phyloP scores from a whole-genome alignment of 2,888 invertebrate genomes.

The Syrphus vitripennis region DNA sequence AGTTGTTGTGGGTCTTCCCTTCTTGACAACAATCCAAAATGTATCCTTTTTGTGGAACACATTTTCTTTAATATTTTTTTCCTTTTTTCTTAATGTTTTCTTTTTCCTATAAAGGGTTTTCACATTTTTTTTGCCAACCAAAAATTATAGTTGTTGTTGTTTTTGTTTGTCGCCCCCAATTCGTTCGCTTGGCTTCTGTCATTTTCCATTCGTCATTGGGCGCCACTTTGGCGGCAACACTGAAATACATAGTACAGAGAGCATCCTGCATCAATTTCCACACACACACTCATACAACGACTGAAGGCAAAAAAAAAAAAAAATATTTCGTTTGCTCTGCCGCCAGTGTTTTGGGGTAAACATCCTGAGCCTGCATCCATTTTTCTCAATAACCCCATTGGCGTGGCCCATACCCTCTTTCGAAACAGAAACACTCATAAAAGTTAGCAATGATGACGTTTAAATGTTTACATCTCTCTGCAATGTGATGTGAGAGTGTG shows the following conservation, averaged over 20 bases:
- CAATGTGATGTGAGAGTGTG: background rate
- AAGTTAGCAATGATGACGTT: slow-evolving; percentile 60
- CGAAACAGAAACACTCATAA: slow-evolving; percentile 36
- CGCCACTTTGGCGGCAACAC: slow-evolving; percentile 66
- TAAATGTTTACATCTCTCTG: slow-evolving; percentile 43
- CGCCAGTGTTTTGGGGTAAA: slow-evolving; percentile 53
- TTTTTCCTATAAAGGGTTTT: background rate
- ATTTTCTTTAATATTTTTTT: slow-evolving; percentile 32
- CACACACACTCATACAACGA: background rate
- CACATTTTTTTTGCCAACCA: background rate
- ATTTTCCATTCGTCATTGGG: slow-evolving; percentile 69
- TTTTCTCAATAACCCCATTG: slow-evolving; percentile 35
- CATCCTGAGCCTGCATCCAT: slow-evolving; percentile 66
- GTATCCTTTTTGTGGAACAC: slow-evolving; percentile 22
- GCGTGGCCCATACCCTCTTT: background rate
- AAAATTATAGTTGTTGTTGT: background rate
- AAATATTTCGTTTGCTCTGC: slow-evolving; percentile 34
- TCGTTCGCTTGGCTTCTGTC: slow-evolving; percentile 52
- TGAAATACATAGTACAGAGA: slow-evolving; percentile 59
- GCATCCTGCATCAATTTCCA: slow-evolving; percentile 55
- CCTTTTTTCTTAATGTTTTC: slow-evolving; percentile 24
- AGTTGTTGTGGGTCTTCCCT: too few species aligned
- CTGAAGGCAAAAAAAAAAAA: slow-evolving; percentile 12
- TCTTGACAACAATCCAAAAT: slow-evolving; percentile 44
- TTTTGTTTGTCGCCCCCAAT: slow-evolving; percentile 60